Conservation (phyloP, 2,113 vertebrate genomes). For the Corythaeola cristata region DNA sequence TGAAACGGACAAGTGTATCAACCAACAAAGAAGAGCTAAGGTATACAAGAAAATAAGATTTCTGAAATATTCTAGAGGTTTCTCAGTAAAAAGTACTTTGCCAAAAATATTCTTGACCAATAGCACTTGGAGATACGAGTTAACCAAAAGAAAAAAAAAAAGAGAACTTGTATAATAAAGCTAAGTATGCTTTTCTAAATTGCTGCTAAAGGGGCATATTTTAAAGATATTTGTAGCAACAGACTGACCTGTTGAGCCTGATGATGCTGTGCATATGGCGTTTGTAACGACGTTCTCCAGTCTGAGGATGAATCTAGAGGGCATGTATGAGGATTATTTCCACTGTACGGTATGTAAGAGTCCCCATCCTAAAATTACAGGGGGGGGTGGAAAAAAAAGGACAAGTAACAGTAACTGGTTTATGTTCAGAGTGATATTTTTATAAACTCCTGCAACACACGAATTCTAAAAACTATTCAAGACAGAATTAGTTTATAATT, state of each 20-base stretch:
- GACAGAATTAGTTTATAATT: slow-evolving; percentile 38
- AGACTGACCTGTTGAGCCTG: slow-evolving; percentile 59
- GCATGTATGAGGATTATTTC: slow-evolving; percentile 2
- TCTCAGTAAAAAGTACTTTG: not conserved
- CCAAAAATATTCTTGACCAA: not conserved
- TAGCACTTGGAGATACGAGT: not conserved
- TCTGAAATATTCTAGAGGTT: not conserved
- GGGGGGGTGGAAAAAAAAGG: not conserved
- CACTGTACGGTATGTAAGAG: not conserved
- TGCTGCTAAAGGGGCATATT: not conserved
- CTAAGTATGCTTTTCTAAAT: not conserved
- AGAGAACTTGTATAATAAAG: not conserved
- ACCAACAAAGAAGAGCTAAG: not conserved
- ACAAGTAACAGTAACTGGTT: not conserved
- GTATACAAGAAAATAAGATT: not conserved
- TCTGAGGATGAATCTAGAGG: slow-evolving; percentile 26
- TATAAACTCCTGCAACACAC: not conserved
- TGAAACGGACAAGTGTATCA: not conserved
- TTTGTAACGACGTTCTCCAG: slow-evolving; percentile 28
- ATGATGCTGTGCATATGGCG: slow-evolving; percentile 1
- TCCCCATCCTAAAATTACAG: slow-evolving; percentile 57
- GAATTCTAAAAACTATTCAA: not conserved
- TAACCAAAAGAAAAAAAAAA: not conserved
- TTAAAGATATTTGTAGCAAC: not conserved
- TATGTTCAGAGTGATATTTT: not conserved